Conservation (phyloP, 1,140 invertebrate species). For the Cylas formicarius region DNA sequence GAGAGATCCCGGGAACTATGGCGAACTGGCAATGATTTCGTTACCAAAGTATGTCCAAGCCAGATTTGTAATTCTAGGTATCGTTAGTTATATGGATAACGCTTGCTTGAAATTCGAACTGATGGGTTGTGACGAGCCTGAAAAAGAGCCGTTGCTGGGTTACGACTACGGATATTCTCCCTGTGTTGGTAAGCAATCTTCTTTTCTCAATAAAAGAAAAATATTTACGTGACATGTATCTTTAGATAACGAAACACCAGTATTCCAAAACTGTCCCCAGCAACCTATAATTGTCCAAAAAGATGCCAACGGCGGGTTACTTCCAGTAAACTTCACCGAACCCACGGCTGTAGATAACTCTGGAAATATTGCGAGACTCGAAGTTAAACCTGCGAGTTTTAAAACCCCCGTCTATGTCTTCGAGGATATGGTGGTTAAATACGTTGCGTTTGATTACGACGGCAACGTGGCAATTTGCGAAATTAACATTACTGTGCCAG, state of each 20-base stretch:
- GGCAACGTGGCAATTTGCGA: slow-evolving; percentile 95
- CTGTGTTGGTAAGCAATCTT: slow-evolving; percentile 64
- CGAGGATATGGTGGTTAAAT: slow-evolving; percentile 87
- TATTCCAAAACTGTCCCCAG: slow-evolving; percentile 92
- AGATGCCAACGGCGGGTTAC: slow-evolving; percentile 74
- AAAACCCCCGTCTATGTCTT: slow-evolving; percentile 83
- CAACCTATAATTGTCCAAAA: slow-evolving; percentile 85
- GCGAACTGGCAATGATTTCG: slow-evolving; percentile 91
- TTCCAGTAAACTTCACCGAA: slow-evolving; percentile 87
- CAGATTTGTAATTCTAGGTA: slow-evolving; percentile 85
- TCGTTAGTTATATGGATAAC: slow-evolving; percentile 94
- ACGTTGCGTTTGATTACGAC: slow-evolving; percentile 92
- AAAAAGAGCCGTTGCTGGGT: slow-evolving; percentile 71
- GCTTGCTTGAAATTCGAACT: slow-evolving; percentile 94
- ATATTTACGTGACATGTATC: slow-evolving; percentile 2
- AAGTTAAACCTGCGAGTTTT: slow-evolving; percentile 87
- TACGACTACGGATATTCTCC: slow-evolving; percentile 91
- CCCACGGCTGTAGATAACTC: slow-evolving; percentile 91
- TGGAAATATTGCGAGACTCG: slow-evolving; percentile 83
- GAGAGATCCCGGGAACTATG: slow-evolving; percentile 88
- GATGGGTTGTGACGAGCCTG: slow-evolving; percentile 87
- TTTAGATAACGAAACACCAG: slow-evolving; percentile 86
- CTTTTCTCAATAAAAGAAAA: background rate
- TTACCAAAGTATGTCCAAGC: slow-evolving; percentile 89
- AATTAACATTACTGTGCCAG: slow-evolving; percentile 88